Evolutionary conservation across 2,113 vertebrate species (phyloP).

Genomic region (Rafetus swinhoei): DNA sequence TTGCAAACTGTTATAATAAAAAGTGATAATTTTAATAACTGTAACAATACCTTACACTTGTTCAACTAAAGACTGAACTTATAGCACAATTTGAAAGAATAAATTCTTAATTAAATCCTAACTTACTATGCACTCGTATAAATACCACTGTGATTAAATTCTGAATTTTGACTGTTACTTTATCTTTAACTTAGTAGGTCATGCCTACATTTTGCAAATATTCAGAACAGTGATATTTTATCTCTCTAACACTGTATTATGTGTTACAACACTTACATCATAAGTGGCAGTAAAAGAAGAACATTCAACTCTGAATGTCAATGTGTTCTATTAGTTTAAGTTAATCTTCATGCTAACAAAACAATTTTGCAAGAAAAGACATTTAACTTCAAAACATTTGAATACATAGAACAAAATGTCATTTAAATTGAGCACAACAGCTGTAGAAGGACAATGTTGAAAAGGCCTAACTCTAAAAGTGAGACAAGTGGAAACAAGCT

Average conservation of each 20-base stretch:
- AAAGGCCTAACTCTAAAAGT: not conserved
- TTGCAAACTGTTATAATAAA: not conserved
- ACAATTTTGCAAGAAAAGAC: not conserved
- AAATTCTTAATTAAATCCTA: not conserved
- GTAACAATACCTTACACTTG: not conserved
- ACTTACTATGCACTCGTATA: accelerated
- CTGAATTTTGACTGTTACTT: not conserved
- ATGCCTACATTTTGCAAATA: not conserved
- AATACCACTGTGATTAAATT: not conserved
- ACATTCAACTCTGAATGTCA: not conserved
- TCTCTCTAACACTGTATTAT: not conserved
- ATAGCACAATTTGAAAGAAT: not conserved
- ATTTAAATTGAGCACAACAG: not conserved
- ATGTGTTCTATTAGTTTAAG: not conserved
- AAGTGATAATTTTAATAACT: not conserved
- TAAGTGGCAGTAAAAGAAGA: not conserved
- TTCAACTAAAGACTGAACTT: not conserved
- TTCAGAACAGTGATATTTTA: not conserved
- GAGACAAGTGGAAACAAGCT: not conserved
- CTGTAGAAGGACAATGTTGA: not conserved
- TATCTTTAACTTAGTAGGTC: not conserved
- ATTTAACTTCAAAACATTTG: not conserved
- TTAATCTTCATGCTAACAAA: not conserved
- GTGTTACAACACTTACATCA: not conserved
- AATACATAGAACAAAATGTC: not conserved